Base-by-base conservation (phyloP, 2,888 invertebrate species). In the Trisateles emortualis region DNA sequence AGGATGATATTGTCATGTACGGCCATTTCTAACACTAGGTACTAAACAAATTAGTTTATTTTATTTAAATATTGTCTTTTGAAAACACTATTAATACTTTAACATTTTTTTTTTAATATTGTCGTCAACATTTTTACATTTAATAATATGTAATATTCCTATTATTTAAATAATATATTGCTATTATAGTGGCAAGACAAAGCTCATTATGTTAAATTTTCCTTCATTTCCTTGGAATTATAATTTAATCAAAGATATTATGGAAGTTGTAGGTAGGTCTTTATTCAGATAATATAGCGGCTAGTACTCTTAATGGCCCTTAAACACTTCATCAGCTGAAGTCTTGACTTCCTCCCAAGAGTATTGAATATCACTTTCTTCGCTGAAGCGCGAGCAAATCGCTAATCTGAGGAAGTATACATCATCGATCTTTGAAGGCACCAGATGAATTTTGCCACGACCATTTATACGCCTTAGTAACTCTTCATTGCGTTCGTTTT, bases 361-460 rank as follows among this genome's bases (percentile, higher is more conserved):
- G 68, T 95, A 93, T 32, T 96, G 94, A 71, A 99, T 96, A 76
- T 99, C 98, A 52, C 94, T 94, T 17, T 95, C 94, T 78, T 96
- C 96, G 1, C 96, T 96, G 76, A 94, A 96, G 51, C 97, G 95
- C 0, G 98, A 98, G 81, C 99, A 99, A 59, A 99, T 94, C 0
- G 98, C 98, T 85, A 99, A 94, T 54, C 99, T 94, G 41, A 99
- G 90, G 90, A 98, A 98, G 84, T 96, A 99, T 0, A 93, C 93
- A 59, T 96, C 97, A 38, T 95, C 94, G 53, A 98, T 96, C 87
- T 97, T 97, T 0, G 98, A 96, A 0, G 99, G 98, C 11, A 98
- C 98, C 78, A 99, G 93, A 83, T 99, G 98, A 63, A 99, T 98
- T 68, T 96, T 95, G 3, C 98, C 98, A 48, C 97, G 95, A 0